Base-by-base conservation (phyloP, 2,113 vertebrate species). In the Lipophrys pholis region DNA sequence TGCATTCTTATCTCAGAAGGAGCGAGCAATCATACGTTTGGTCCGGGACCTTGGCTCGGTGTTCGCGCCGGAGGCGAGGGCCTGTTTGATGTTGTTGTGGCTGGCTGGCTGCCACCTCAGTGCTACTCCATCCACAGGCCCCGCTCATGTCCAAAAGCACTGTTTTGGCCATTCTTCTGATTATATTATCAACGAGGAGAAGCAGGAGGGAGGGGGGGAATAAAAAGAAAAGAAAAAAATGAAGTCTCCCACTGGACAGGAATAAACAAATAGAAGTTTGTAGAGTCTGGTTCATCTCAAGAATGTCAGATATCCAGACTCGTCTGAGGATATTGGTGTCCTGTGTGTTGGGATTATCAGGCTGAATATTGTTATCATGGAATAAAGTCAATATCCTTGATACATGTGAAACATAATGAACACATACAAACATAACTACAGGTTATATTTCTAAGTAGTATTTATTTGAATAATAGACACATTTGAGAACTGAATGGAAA, bases 31-130 rank as follows among this genome's bases (percentile, higher is more conserved):
- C 71, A 85, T 46, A 69, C 74, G 72, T 80, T 67, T 80, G 76
- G 76, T 74, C 71, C 74, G 36, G 73, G 73, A 63, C 66, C 79
- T 78, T 78, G 82, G 80, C 85, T 84, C 69, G 58, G 68, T 79
- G 73, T 81, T 86, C 87, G 78, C 72, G 62, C 77, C 81, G 77
- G 63, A 87, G 84, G 87, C 80, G 48, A 69, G 56, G 76, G 62
- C 73, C 77, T 51, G 82, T 93, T 90, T 88, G 86, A 91, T 90
- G 89, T 88, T 92, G 86, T 91, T 90, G 81, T 90, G 86, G 67
- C 87, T 90, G 90, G 87, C 80, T 64, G 46, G 41, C 73, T 87
- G 88, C 86, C 86, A n/a, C 73, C 39, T 39, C 79, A 70, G 66
- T 58, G 73, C 76, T 49, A 70, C 61, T 67, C 58, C 71, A 76